phyloP scores from a whole-genome alignment of 1,140 invertebrate species.

The Ridgeia piscesae region DNA sequence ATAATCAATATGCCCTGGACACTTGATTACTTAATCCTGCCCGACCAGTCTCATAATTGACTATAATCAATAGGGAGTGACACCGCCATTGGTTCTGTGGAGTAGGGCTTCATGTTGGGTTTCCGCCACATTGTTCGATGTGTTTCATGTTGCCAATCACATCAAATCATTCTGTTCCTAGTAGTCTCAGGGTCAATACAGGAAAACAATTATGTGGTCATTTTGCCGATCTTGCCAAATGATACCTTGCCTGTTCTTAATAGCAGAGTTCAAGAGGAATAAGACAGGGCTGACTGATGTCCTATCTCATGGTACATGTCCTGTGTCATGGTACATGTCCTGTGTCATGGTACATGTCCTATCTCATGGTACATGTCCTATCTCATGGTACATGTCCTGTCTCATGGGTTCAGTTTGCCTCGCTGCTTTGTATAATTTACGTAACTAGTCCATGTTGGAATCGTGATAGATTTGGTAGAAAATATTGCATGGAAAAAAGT shows the following conservation, averaged over 20 bases:
- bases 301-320: background rate
- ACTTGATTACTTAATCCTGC: constrained; percentile 5
- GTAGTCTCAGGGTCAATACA: background rate
- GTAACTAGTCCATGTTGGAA: too few relatives aligned
- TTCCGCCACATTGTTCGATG: background rate
- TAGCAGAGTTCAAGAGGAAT: background rate
- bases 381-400: background rate
- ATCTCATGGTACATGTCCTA: background rate
- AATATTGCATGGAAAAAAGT: too few relatives aligned
- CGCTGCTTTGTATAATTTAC: too few relatives aligned
- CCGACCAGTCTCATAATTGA: background rate
- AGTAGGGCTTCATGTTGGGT: background rate
- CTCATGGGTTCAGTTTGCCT: too few relatives aligned
- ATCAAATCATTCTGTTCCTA: background rate
- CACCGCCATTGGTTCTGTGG: background rate
- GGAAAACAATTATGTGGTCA: background rate
- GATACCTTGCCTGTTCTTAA: background rate
- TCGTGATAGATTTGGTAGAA: too few relatives aligned
- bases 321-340: background rate
- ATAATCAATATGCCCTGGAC: background rate
- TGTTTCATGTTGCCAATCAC: background rate
- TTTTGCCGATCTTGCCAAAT: background rate
- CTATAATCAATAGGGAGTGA: background rate
- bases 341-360: too few relatives aligned
- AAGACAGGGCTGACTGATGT: background rate